Conservation (phyloP, 2,797 vertebrate genomes). For the Syndactyla subalaris region DNA sequence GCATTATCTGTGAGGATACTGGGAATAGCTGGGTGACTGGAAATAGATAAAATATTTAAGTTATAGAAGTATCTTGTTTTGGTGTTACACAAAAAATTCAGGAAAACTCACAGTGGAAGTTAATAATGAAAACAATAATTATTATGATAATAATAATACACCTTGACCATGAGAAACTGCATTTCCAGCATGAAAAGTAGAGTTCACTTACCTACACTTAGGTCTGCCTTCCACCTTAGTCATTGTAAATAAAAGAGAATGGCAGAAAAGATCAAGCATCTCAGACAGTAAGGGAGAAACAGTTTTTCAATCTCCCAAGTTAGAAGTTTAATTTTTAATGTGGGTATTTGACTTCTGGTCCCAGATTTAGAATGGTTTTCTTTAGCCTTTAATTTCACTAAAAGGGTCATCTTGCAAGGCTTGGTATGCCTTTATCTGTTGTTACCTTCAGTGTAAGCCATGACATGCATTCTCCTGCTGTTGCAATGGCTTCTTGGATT, state of each 20-base stretch:
- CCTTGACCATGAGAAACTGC: background rate
- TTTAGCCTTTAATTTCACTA: background rate
- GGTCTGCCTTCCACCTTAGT: fast-evolving
- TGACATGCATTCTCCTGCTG: background rate
- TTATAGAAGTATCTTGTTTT: background rate
- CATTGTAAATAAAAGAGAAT: background rate
- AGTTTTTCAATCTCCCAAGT: background rate
- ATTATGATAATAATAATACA: background rate
- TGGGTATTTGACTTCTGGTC: background rate
- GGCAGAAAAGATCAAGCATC: background rate
- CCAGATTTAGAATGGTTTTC: background rate
- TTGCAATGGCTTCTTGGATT: background rate
- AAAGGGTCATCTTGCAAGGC: background rate
- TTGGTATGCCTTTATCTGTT: background rate
- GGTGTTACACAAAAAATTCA: background rate
- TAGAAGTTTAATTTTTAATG: background rate
- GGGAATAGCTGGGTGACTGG: fast-evolving
- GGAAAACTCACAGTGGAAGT: background rate
- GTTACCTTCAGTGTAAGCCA: background rate
- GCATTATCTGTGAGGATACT: background rate
- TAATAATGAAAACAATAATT: too few relatives aligned
- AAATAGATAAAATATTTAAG: background rate
- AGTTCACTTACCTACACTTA: background rate
- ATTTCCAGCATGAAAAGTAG: background rate
- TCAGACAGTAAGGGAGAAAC: background rate